These are phyloP conservation scores for Marmota monax DNA, from an alignment of 2,113 vertebrate species.

Conservation along the genomic window DNA sequence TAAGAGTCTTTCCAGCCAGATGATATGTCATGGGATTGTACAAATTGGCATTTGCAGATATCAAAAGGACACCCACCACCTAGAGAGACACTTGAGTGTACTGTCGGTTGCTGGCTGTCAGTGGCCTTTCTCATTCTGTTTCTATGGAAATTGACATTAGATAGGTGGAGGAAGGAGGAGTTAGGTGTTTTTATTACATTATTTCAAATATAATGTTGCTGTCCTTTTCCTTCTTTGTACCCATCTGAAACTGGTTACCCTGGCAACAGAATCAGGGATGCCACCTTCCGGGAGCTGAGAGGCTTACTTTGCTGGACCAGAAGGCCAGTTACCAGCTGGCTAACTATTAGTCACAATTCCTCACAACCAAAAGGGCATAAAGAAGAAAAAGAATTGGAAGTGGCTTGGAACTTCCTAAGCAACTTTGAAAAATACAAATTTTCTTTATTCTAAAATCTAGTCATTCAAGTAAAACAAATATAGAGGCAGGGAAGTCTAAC, in stretches of 20 bases:
- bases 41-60: constrained; percentile 72
- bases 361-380: not conserved
- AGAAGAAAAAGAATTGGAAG: constrained; percentile 38
- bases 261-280: constrained; percentile 55
- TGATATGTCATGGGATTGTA: constrained; percentile 51
- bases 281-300: not conserved
- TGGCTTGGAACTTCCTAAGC: constrained; percentile 45
- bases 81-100: constrained; percentile 25
- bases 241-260: constrained; percentile 65
- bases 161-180: constrained; percentile 15
- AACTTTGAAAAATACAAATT: not conserved
- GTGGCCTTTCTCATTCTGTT: constrained; percentile 47
- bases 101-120: constrained; percentile 55
- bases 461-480: constrained; percentile 59
- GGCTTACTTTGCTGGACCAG: not conserved
- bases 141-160: constrained; percentile 78
- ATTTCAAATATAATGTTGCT: constrained; percentile 73
- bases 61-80: constrained; percentile 59
- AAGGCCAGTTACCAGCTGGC: not conserved
- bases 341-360: not conserved
- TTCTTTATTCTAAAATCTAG: constrained; percentile 56
- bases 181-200: constrained; percentile 48
- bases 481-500: not conserved
- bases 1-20: constrained; percentile 58
- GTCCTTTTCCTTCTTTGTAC: constrained; percentile 70